Conservation (phyloP, 2,113 vertebrate genomes). For the Larimichthys polyactis region DNA sequence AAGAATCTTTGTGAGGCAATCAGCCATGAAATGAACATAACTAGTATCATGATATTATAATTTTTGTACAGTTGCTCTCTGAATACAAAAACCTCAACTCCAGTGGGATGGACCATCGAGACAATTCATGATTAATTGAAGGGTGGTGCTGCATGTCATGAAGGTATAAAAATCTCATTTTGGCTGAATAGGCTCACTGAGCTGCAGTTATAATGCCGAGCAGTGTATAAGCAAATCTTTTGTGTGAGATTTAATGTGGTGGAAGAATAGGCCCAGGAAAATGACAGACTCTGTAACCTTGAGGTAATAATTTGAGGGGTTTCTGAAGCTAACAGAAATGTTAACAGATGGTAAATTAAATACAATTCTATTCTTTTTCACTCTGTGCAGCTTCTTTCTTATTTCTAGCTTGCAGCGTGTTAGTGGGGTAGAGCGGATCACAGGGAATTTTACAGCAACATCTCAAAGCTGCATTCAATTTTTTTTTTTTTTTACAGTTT, state of each 20-base stretch:
- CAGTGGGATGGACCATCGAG: not conserved
- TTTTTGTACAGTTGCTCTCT: constrained; percentile 44
- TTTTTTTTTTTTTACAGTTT: not conserved
- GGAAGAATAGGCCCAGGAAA: constrained; percentile 9
- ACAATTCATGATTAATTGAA: constrained; percentile 56
- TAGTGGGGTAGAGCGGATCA: constrained; percentile 4
- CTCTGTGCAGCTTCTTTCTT: constrained; percentile 8
- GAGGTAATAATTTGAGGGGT: constrained; percentile 19
- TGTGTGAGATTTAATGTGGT: constrained; percentile 33
- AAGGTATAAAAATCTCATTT: constrained; percentile 45
- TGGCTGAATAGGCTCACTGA: constrained; percentile 46
- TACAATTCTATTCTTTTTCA: not conserved
- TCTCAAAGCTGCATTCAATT: constrained; percentile 1
- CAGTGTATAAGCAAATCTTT: constrained; percentile 16
- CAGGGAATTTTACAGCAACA: constrained; percentile 1
- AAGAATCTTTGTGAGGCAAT: constrained; percentile 52
- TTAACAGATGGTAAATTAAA: not conserved
- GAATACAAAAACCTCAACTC: constrained; percentile 25
- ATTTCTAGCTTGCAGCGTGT: constrained; percentile 9
- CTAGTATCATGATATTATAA: constrained; percentile 43
- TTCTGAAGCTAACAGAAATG: constrained; percentile 2
- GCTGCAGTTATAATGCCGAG: constrained; percentile 38
- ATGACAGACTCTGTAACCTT: constrained; percentile 40
- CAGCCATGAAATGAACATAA: constrained; percentile 76
- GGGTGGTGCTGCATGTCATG: constrained; percentile 39